Evolutionary conservation across 2,888 invertebrate species (phyloP).

Genomic region (Chrysolina americana): DNA sequence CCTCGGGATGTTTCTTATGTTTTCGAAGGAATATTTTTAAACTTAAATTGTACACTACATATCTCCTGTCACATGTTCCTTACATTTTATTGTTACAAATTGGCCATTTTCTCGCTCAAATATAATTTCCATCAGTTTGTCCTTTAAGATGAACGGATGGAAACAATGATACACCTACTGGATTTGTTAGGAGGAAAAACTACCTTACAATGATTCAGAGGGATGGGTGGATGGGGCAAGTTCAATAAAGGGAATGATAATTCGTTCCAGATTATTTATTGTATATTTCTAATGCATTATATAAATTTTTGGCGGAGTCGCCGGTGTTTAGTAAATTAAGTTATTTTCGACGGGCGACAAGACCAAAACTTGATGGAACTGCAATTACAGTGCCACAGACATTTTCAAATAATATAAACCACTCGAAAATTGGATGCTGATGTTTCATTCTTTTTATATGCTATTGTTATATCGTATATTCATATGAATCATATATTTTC

Average conservation of each 20-base stretch:
- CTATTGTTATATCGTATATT: too few relatives aligned
- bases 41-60: constrained; percentile 70
- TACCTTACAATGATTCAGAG: neutral
- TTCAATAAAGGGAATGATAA: neutral
- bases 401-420: too few relatives aligned
- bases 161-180: constrained; percentile 24
- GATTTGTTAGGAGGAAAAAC: neutral
- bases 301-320: too few relatives aligned
- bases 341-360: too few relatives aligned
- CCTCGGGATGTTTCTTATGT: constrained; percentile 61
- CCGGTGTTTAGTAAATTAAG: too few relatives aligned
- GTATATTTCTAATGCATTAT: neutral
- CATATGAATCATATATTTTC: too few relatives aligned
- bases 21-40: constrained; percentile 64
- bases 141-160: constrained; percentile 34
- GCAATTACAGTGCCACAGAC: too few relatives aligned
- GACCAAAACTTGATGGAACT: too few relatives aligned
- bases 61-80: constrained; percentile 67
- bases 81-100: constrained; percentile 68
- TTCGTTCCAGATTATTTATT: neutral
- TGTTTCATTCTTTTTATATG: too few relatives aligned
- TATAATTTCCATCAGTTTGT: constrained; percentile 42
- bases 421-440: too few relatives aligned
- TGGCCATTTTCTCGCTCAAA: constrained; percentile 49
- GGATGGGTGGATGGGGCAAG: neutral